Base-by-base conservation (phyloP, 2,113 vertebrate species). In the Vidua chalybeata region DNA sequence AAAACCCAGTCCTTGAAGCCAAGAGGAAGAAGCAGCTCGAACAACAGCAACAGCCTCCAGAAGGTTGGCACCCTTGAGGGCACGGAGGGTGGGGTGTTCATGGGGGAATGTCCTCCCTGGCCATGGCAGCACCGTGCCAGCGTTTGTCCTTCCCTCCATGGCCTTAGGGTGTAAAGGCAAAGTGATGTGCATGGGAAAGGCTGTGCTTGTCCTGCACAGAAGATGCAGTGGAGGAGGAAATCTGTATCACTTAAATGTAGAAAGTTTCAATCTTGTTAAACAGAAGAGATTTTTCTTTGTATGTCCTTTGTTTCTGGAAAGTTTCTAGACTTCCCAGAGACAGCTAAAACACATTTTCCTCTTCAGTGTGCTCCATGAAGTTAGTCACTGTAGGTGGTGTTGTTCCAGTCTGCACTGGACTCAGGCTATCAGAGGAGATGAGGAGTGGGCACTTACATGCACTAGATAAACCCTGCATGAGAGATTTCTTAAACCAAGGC, bases 1-100 rank as follows among this genome's bases (percentile, higher is more conserved):
- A 99, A 97, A 99, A 99, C 96, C 99, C 99, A 11, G 97, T 99
- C 94, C 96, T 99, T 88, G 99, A 99, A 98, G 99, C 99, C 11
- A 99, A 99, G 97, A 98, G 99, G 97, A 99, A 99, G 98, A 99
- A 99, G 86, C 99, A 99, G 95, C 98, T 99, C 23, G 99, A 99
- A 20, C 99, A 99, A 51, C 99, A 98, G 95, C 99, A 98, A 79
- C 98, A 98, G 87, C 98, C 80, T 9, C 90, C 98, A 87, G 99
- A 99, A 99, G 99, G 99, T 99, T 97, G 98, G 99, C 97, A 97
- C 49, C 56, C 18, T 10, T 4, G 5, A 39, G 49, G 90, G 79
- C 9, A 4, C 41, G 56, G 31, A 46, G 85, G 72, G 43, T 55
- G 54, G 26, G 82, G 3, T 81, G 7, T 76, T 76, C 22, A 4